phyloP scores from a whole-genome alignment of 2,888 invertebrate species.

The Eudemis profundana region DNA sequence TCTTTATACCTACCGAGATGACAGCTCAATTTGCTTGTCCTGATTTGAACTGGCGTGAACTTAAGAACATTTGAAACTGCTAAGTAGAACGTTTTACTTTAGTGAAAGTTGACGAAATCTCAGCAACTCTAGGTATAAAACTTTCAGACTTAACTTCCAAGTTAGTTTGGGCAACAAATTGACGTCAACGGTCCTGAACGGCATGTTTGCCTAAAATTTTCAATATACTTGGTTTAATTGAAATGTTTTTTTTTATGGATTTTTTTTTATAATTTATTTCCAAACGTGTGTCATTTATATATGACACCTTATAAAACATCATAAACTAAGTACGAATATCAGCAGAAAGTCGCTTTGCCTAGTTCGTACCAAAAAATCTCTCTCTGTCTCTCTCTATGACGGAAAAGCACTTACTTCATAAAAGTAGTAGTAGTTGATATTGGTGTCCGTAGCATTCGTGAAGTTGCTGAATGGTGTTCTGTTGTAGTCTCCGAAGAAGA shows the following conservation, averaged over 20 bases:
- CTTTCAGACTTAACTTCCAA: not conserved
- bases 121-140: not conserved
- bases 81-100: constrained; percentile 4
- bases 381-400: too few relatives aligned
- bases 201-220: too few relatives aligned
- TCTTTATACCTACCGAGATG: too few relatives aligned
- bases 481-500: constrained; percentile 55
- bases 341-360: too few relatives aligned
- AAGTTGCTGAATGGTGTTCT: constrained; percentile 53
- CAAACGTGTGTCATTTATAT: too few relatives aligned
- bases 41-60: too few relatives aligned
- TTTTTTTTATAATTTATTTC: too few relatives aligned
- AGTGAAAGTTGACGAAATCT: not conserved
- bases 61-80: not conserved
- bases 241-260: too few relatives aligned
- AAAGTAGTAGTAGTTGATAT: constrained; percentile 68
- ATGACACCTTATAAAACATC: too few relatives aligned
- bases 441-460: constrained; percentile 56
- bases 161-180: not conserved
- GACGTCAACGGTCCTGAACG: not conserved
- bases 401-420: constrained; percentile 68
- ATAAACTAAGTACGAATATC: too few relatives aligned
- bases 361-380: too few relatives aligned
- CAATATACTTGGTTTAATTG: too few relatives aligned
- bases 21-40: not conserved